These are phyloP conservation scores for Ennomos quercinarius DNA, from an alignment of 2,888 invertebrate species.

Conservation along the genomic window DNA sequence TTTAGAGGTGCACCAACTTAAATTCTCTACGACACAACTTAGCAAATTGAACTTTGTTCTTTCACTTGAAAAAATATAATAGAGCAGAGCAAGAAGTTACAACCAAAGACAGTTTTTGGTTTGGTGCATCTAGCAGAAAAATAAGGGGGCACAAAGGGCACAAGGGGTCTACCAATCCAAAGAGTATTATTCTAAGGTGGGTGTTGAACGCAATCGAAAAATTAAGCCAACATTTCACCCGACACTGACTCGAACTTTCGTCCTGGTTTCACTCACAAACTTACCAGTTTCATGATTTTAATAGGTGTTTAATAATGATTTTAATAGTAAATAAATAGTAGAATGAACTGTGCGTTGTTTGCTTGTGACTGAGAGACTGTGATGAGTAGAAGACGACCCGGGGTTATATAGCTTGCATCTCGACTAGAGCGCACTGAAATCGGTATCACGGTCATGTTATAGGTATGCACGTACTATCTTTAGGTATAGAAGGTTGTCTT, in stretches of 20 bases:
- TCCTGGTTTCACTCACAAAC: conserved; percentile 42
- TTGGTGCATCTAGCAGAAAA: no score
- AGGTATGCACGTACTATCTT: conserved; percentile 31
- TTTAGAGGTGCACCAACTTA: no score
- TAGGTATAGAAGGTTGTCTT: conserved; percentile 54
- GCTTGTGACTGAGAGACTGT: conserved; percentile 67
- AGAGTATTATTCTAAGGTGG: no score
- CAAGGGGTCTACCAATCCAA: no score
- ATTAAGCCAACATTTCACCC: neutral
- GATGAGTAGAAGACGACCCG: conserved; percentile 58
- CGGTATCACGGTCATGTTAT: conserved; percentile 72
- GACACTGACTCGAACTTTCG: neutral
- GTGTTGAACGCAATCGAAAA: no score
- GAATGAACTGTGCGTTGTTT: conserved; percentile 54
- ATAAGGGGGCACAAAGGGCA: no score
- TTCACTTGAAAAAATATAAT: no score
- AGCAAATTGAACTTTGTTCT: no score
- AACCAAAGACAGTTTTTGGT: no score
- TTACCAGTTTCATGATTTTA: conserved; percentile 79
- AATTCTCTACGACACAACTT: no score
- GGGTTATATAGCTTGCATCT: conserved; percentile 69
- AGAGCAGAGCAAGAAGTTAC: no score
- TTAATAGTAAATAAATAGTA: conserved; percentile 42
- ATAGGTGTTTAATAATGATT: conserved; percentile 15
- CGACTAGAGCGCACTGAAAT: conserved; percentile 62